These are phyloP conservation scores for Eupeodes latifasciatus DNA, from an alignment of 2,888 invertebrate species.

Conservation along the genomic window DNA sequence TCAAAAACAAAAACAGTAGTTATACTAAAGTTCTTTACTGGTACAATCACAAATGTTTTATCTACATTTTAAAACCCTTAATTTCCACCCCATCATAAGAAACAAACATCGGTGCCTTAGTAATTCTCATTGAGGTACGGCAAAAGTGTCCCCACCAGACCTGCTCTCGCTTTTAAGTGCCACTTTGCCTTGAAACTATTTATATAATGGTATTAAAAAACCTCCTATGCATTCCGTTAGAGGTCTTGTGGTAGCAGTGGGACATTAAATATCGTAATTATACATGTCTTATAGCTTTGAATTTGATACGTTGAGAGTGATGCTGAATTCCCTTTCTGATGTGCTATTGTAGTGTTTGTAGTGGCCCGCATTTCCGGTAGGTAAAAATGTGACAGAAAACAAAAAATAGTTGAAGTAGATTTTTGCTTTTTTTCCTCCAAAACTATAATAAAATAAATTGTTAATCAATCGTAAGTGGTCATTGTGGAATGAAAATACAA, in stretches of 20 bases:
- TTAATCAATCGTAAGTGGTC: conserved; percentile 74
- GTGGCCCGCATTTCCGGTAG: conserved; percentile 75
- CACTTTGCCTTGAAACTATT: conserved; percentile 48
- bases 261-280: conserved; percentile 68
- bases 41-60: conserved; percentile 6
- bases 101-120: conserved; percentile 24
- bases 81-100: conserved; percentile 50
- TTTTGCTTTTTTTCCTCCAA: conserved; percentile 51
- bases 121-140: conserved; percentile 3
- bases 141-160: conserved; percentile 51
- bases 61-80: conserved; percentile 36
- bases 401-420: conserved; percentile 61
- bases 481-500: conserved; percentile 39
- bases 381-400: conserved; percentile 59
- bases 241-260: conserved; percentile 39
- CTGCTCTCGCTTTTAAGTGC: conserved; percentile 61
- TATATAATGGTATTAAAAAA: conserved; percentile 34
- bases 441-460: conserved; percentile 64
- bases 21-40: not conserved
- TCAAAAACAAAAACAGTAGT: no score
- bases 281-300: conserved; percentile 18
- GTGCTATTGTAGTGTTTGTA: conserved; percentile 27
- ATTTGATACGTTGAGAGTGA: conserved; percentile 28
- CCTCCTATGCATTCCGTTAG: conserved; percentile 46
- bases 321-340: conserved; percentile 30